Evolutionary conservation across 2,888 invertebrate species (phyloP).

Genomic region (Cactoblastis cactorum): DNA sequence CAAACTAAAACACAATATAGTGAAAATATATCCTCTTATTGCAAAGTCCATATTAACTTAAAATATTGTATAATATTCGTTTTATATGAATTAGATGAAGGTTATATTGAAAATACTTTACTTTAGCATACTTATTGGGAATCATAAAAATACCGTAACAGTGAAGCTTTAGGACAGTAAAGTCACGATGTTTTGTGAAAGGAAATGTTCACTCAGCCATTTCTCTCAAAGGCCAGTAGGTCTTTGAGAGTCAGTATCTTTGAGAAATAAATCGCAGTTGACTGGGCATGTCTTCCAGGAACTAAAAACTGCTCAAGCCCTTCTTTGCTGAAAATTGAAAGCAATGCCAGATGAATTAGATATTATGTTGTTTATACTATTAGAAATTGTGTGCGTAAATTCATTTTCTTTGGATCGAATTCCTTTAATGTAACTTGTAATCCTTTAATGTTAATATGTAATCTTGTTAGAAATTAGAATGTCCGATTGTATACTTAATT

Average conservation of each 20-base stretch:
- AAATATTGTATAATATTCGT: too few species aligned
- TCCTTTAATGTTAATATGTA: too few species aligned
- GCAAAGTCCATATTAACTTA: too few species aligned
- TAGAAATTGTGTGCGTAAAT: too few species aligned
- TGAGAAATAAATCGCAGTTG: slow-evolving; percentile 16
- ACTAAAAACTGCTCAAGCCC: background rate
- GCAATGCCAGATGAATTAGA: background rate
- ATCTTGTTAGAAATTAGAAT: too few species aligned
- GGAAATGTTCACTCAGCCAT: slow-evolving; percentile 3
- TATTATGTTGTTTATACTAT: background rate
- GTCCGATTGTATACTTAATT: too few species aligned
- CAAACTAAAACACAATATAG: too few species aligned
- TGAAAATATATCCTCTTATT: background rate
- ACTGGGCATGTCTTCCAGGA: slow-evolving; percentile 14
- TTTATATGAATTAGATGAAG: too few species aligned
- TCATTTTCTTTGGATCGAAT: too few species aligned
- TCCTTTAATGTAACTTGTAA: too few species aligned
- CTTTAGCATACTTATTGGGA: background rate
- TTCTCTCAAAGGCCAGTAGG: background rate
- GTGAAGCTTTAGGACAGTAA: background rate
- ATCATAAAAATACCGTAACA: slow-evolving; percentile 1
- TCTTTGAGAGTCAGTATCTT: slow-evolving; percentile 13
- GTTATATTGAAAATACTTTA: too few species aligned
- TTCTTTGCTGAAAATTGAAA: background rate
- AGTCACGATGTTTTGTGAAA: background rate